A percentile compares a stretch with the other conserved stretches of the same genome.
phyloP scores from a whole-genome alignment of 2,797 vertebrate genomes.

The Fringilla coelebs region DNA sequence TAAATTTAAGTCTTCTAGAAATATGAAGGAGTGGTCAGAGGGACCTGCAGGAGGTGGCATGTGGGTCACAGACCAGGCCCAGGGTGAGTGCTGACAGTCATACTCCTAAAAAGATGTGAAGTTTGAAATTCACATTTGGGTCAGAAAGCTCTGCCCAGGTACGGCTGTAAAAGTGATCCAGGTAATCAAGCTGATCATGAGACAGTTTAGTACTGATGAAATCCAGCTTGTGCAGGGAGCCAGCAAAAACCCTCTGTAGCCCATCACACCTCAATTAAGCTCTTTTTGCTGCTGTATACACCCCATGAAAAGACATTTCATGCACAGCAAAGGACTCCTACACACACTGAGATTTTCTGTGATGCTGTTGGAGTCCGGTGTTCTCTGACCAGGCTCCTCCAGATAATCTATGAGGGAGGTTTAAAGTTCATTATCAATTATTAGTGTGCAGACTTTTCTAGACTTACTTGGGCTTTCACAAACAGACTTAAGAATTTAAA shows the following conservation, averaged over 20 bases:
- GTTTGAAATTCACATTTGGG: neutral
- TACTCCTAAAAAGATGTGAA: neutral
- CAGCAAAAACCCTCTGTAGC: neutral
- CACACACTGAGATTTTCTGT: neutral
- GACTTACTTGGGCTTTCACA: neutral
- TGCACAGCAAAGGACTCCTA: neutral
- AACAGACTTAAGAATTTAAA: neutral
- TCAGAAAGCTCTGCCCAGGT: neutral
- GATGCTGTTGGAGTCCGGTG: neutral
- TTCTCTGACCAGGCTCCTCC: neutral
- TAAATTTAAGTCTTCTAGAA: neutral
- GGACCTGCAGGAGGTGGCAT: neutral
- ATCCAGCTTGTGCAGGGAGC: neutral
- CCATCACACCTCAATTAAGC: neutral
- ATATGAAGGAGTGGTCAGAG: neutral
- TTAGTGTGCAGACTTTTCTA: neutral
- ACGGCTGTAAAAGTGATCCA: neutral
- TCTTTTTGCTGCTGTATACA: neutral
- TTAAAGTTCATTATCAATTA: neutral
- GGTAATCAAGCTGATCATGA: neutral
- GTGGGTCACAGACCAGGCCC: neutral
- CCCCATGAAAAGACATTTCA: neutral
- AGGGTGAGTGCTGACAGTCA: neutral
- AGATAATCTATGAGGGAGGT: rapidly evolving
- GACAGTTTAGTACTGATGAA: neutral